Evolutionary conservation across 2,113 vertebrate genomes (phyloP), one percentile per base, ranked within the genome.

Genomic region (Pterocles orientalis): DNA sequence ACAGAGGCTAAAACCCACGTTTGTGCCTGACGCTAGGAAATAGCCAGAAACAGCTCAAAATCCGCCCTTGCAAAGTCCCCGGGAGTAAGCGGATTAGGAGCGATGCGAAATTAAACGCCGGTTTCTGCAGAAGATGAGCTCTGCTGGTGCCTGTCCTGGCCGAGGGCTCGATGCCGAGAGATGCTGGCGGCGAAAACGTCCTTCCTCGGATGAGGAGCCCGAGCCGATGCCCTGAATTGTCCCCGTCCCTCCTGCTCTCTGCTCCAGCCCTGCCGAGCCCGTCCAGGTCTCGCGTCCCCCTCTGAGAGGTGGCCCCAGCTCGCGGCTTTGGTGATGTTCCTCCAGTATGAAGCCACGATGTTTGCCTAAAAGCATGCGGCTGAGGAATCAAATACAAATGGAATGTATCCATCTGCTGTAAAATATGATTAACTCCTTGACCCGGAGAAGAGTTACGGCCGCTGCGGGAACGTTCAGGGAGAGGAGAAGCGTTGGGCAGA

Each of bases 41-140:
- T 8, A 68, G 73, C 56, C 36, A 45, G 66, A 60, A 96, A 71
- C 75, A 79, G 87, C 90, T 93, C 73, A 11, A 87, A 87, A 88
- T 90, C 94, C 92, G 82, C 84, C 94, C 69, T 82, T 66, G 90
- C 86, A 53, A 23, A 94, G 93, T 58, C 89, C 70, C 25, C 29
- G 6, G 91, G 65, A 91, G 89, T 95, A 95, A 95, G 94, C 95
- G 93, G 94, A 97, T 96, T 92, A 95, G 87, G 64, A 90, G 92
- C 1, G 13, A 80, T 57, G 88, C 2, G 71, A 60, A 93, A 92
- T 88, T 57, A 95, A 94, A 85, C 60, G 94, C 75, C 53, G 25
- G 43, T 75, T 96, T 58, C 88, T 85, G 36, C 75, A 65, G 81
- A 31, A 84, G 81, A 62, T 9, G 95, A 31, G 10, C 58, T 77